Evolutionary conservation across 2,797 vertebrate species (phyloP).

Genomic region (Etheostoma perlongum): DNA sequence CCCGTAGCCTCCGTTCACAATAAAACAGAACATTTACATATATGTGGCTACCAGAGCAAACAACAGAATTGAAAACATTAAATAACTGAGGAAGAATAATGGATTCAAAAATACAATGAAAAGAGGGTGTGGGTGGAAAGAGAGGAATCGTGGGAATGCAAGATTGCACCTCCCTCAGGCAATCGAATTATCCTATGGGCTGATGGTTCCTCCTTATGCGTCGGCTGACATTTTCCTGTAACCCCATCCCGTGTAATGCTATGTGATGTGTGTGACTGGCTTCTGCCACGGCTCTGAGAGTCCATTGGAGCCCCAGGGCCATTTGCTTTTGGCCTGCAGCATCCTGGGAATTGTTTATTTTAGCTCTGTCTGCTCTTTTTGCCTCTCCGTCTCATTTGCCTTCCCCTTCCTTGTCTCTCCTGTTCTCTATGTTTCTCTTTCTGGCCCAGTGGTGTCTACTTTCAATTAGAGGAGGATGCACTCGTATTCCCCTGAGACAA

Average conservation of each 20-base stretch:
- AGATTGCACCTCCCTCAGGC: constrained; percentile 85
- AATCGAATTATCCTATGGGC: constrained; percentile 87
- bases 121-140: constrained; percentile 86
- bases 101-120: constrained; percentile 80
- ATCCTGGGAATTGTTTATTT: constrained; percentile 79
- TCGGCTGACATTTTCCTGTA: constrained; percentile 87
- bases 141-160: constrained; percentile 87
- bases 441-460: constrained; percentile 72
- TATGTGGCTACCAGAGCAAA: constrained; percentile 63
- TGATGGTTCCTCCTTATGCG: constrained; percentile 86
- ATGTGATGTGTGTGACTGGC: constrained; percentile 87
- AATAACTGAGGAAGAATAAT: constrained; percentile 72
- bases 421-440: constrained; percentile 34
- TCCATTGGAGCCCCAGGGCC: constrained; percentile 65
- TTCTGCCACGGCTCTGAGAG: constrained; percentile 82
- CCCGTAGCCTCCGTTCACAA: constrained; percentile 44
- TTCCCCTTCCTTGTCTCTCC: constrained; percentile 43
- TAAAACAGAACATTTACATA: constrained; percentile 50
- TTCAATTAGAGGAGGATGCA: constrained; percentile 77
- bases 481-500: constrained; percentile 74
- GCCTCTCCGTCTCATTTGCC: constrained; percentile 45
- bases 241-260: constrained; percentile 86
- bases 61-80: constrained; percentile 73
- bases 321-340: constrained; percentile 71
- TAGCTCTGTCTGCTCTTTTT: constrained; percentile 73